These are phyloP conservation scores for Origma solitaria DNA, from an alignment of 2,113 vertebrate species.

Conservation along the genomic window DNA sequence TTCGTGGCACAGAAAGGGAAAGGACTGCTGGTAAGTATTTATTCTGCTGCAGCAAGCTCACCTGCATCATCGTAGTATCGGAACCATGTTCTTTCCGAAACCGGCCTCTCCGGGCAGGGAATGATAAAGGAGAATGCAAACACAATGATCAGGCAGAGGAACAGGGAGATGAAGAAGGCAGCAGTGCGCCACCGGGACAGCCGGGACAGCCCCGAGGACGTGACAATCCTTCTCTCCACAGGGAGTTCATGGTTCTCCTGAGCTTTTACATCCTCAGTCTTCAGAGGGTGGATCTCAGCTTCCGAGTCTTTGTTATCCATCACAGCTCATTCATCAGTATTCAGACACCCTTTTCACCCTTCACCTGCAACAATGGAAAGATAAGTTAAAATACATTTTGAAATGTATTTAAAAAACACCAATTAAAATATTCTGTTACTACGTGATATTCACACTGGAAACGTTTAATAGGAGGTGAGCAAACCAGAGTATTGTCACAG, in stretches of 20 bases:
- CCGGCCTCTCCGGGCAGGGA: conserved; percentile 86
- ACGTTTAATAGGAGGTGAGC: neutral
- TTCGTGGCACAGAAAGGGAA: neutral
- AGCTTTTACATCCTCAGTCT: conserved; percentile 69
- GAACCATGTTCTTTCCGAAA: conserved; percentile 76
- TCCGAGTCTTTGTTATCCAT: conserved; percentile 75
- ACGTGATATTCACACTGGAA: neutral
- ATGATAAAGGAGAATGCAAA: conserved; percentile 93
- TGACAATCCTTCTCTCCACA: conserved; percentile 51
- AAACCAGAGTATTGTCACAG: neutral
- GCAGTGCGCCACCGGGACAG: conserved; percentile 82
- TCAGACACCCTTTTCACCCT: neutral
- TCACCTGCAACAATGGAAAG: neutral
- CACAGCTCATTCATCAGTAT: neutral
- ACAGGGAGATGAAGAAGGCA: conserved; percentile 85
- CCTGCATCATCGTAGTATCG: conserved; percentile 71
- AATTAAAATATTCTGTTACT: neutral
- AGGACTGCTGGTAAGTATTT: neutral
- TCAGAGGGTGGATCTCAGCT: conserved; percentile 84
- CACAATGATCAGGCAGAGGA: conserved; percentile 83
- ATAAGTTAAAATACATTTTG: neutral
- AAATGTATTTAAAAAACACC: neutral
- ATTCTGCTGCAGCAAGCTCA: conserved; percentile 32
- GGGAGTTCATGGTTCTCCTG: conserved; percentile 39
- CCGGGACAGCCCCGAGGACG: conserved; percentile 48